These are phyloP conservation scores for Odontesthes bonariensis DNA, from an alignment of 2,113 vertebrate genomes.

Conservation along the genomic window DNA sequence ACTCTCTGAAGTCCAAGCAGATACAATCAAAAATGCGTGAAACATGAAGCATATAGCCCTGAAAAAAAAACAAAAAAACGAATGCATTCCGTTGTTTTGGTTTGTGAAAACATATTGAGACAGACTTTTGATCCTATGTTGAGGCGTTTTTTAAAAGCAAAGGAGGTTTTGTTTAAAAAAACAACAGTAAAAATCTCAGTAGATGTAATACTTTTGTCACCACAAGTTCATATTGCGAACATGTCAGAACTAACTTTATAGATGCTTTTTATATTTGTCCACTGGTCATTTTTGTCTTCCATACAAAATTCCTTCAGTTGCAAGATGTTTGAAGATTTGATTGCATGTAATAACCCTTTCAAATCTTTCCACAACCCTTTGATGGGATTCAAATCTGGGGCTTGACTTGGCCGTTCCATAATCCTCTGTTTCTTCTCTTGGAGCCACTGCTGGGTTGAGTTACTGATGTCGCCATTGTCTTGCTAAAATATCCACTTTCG, in stretches of 20 bases:
- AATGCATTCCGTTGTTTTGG: no score
- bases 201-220: neutral
- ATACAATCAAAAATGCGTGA: neutral
- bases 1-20: slow-evolving; percentile 12
- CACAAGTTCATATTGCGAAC: neutral
- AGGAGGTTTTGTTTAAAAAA: neutral
- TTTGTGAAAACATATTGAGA: no score
- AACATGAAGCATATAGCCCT: no score
- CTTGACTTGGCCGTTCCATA: neutral
- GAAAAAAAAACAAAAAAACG: no score
- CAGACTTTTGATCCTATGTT: no score
- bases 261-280: neutral
- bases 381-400: neutral
- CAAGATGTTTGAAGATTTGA: neutral
- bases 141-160: neutral
- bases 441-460: neutral
- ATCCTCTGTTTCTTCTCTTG: neutral
- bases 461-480: neutral
- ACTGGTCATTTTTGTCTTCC: neutral
- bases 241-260: neutral
- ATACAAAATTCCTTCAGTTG: neutral
- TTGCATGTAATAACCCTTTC: neutral
- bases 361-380: neutral
- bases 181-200: no score
- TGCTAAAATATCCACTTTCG: slow-evolving; percentile 5